Evolutionary conservation across 1,140 invertebrate species (phyloP).

Genomic region (Drosophila kikkawai): DNA sequence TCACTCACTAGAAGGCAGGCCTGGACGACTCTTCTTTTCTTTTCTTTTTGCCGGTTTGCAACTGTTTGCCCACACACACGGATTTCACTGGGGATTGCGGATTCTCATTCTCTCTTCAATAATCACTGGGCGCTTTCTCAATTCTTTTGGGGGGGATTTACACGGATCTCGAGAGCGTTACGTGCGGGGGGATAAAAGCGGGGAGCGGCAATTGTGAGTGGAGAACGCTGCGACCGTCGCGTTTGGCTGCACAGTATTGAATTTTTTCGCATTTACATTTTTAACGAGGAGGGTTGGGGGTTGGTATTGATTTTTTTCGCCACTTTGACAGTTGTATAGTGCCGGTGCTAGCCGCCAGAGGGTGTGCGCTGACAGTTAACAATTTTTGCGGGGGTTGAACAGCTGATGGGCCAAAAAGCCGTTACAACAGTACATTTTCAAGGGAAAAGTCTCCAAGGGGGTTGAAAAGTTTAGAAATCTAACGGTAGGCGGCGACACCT

Average conservation of each 20-base stretch:
- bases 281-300: slow-evolving; percentile 81
- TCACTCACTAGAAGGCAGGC: slow-evolving; percentile 21
- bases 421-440: slow-evolving; percentile 22
- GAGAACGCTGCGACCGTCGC: slow-evolving; percentile 69
- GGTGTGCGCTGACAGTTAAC: slow-evolving; percentile 45
- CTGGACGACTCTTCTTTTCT: not conserved
- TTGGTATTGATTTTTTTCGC: slow-evolving; percentile 80
- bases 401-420: slow-evolving; percentile 33
- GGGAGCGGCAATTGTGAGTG: slow-evolving; percentile 44
- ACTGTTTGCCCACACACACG: slow-evolving; percentile 16
- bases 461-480: not conserved
- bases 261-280: slow-evolving; percentile 84
- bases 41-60: slow-evolving; percentile 40
- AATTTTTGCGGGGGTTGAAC: slow-evolving; percentile 50
- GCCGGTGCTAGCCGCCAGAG: slow-evolving; percentile 33
- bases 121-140: slow-evolving; percentile 1
- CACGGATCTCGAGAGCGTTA: slow-evolving; percentile 29
- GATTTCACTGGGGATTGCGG: slow-evolving; percentile 25
- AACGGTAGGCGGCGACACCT: slow-evolving; percentile 12
- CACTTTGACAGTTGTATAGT: slow-evolving; percentile 56
- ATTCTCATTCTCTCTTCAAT: slow-evolving; percentile 7
- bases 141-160: slow-evolving; percentile 21
- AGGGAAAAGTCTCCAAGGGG: slow-evolving; percentile 16
- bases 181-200: slow-evolving; percentile 34
- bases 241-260: slow-evolving; percentile 83